Conservation (phyloP, 2,797 vertebrate species). For the Gephyroberyx darwinii region DNA sequence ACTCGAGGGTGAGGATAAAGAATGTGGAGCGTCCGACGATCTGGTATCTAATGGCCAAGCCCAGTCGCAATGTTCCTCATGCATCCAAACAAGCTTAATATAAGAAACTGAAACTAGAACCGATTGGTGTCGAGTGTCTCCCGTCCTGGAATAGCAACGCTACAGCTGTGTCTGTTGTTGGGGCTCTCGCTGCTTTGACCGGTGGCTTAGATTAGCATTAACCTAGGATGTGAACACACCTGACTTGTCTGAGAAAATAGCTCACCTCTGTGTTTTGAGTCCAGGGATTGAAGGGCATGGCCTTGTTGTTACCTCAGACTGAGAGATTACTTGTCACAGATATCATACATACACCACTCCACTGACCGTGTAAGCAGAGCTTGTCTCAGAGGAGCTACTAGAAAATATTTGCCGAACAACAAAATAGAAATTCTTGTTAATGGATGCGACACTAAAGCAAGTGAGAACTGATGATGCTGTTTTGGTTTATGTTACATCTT, state of each 20-base stretch:
- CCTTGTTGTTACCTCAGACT: background rate
- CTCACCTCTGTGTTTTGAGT: background rate
- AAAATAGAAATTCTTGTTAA: background rate
- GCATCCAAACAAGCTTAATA: constrained; percentile 74
- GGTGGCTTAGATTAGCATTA: constrained; percentile 14
- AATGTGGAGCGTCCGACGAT: constrained; percentile 46
- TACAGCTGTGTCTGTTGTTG: constrained; percentile 74
- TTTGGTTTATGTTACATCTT: constrained; percentile 17
- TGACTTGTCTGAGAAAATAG: constrained; percentile 8
- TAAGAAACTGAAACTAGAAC: constrained; percentile 76
- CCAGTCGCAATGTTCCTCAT: constrained; percentile 41
- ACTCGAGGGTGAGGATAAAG: constrained; percentile 39
- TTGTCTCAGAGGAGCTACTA: background rate
- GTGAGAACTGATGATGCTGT: constrained; percentile 34
- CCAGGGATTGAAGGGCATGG: background rate
- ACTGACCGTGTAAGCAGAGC: background rate
- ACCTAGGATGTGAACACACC: constrained; percentile 25
- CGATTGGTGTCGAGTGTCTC: constrained; percentile 67
- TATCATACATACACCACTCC: background rate
- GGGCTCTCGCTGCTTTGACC: constrained; percentile 38
- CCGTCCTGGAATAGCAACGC: constrained; percentile 75
- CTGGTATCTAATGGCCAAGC: constrained; percentile 47
- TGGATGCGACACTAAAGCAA: constrained; percentile 16
- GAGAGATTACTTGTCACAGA: background rate
- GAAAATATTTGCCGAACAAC: background rate